A percentile compares a stretch with the other conserved stretches of the same genome.
These are phyloP conservation scores for Gortyna flavago DNA, from an alignment of 2,888 invertebrate species.

Conservation along the genomic window DNA sequence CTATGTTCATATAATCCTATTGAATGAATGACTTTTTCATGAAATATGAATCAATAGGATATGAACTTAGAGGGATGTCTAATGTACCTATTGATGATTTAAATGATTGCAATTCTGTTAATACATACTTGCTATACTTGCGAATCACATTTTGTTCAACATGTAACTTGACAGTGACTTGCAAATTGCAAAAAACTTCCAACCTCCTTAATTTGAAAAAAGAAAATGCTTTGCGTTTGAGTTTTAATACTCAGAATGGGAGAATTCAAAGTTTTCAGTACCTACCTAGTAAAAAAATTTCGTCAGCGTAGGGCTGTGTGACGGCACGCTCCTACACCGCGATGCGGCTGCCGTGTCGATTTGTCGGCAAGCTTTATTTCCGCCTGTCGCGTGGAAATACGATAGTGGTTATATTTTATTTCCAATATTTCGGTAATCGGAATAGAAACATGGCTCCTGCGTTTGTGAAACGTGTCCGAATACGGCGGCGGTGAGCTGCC, in stretches of 20 bases:
- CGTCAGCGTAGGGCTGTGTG: constrained; percentile 34
- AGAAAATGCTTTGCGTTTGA: not conserved
- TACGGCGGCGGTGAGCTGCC: constrained; percentile 47
- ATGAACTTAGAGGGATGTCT: too few species aligned
- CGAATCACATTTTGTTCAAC: not conserved
- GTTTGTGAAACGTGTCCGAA: constrained; percentile 72
- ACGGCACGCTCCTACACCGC: constrained; percentile 43
- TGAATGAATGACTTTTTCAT: too few species aligned
- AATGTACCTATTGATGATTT: too few species aligned
- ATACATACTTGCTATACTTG: too few species aligned
- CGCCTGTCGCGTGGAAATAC: constrained; percentile 86
- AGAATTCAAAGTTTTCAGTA: constrained; percentile 13
- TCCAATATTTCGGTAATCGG: constrained; percentile 83
- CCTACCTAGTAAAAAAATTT: constrained; percentile 33
- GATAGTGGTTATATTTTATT: constrained; percentile 86
- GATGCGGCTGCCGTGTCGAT: constrained; percentile 67
- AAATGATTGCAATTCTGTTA: too few species aligned
- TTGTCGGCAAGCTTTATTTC: constrained; percentile 86
- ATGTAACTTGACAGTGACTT: not conserved
- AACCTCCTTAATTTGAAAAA: not conserved
- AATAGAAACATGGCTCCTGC: constrained; percentile 79
- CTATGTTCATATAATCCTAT: too few species aligned
- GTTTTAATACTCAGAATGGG: not conserved
- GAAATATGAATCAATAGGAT: too few species aligned
- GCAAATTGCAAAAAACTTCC: not conserved